Base-by-base conservation (phyloP, 2,888 invertebrate genomes). In the Zaprionus bogoriensis region DNA sequence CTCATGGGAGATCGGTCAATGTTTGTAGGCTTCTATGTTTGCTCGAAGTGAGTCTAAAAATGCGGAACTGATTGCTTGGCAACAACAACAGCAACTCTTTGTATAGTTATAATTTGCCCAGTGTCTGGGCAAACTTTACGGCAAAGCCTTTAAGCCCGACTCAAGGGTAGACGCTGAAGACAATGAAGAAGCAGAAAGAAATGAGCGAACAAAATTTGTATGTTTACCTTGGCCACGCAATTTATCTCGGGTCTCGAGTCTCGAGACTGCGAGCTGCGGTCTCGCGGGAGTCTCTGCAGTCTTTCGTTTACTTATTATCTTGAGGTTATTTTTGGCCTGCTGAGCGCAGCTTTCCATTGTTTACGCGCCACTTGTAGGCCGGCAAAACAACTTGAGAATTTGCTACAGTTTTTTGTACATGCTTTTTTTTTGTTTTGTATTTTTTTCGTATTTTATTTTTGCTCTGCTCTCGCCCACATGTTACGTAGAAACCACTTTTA, bases 161-260 rank as follows among this genome's bases (percentile, higher is more conserved):
- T 48, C 58, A 55, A 71, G 71, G 64, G 71, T 59, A 44, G 10
- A 19, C 23, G 10, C 48, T 32, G 20, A 47, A 25, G 12, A 36
- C 10, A 42, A n/a, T 3, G 6, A 2, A n/a, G 12, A 27, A 28
- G 10, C 55, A 27, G 22, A 23, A 9, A n/a, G 30, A 47, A 45
- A 30, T 30, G 10, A 22, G 4, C 22, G 12, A 44, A 44, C 7
- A 32, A 57, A 23, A 58, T 71, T 71, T 72, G 71, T 36, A n/a
- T n/a, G 32, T 72, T 72, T 72, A 72, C 71, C 71, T 72, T 72
- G 71, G 64, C 65, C 71, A 58, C 59, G 59, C 75, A 59, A 72
- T 69, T 74, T 74, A 74, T 69, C 69, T 44, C 42, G 75, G 53
- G 71, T 59, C 54, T 19, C n/a, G n/a, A n/a, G n/a, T n/a, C n/a